Evolutionary conservation across 2,113 vertebrate genomes (phyloP).

Genomic region (Callospermophilus lateralis): DNA sequence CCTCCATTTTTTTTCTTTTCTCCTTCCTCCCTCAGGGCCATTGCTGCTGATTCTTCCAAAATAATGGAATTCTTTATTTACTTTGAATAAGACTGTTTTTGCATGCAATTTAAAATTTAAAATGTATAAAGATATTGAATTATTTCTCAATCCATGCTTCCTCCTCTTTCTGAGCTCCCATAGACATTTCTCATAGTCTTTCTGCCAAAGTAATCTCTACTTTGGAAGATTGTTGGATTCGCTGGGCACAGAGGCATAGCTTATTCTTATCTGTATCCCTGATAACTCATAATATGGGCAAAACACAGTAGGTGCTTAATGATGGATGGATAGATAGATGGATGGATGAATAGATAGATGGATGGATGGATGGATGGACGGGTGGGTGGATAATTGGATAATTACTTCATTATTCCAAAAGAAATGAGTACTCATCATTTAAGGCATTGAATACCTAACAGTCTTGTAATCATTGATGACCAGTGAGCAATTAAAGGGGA

Average conservation of each 20-base stretch:
- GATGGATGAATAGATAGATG: neutral
- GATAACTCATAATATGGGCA: neutral
- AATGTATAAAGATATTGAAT: neutral
- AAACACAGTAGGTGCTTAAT: neutral
- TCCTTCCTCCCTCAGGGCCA: neutral
- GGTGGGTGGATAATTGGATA: neutral
- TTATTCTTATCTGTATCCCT: neutral
- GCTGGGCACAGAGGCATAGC: neutral
- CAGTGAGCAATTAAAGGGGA: slow-evolving; percentile 60
- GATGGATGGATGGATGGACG: neutral
- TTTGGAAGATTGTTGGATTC: neutral
- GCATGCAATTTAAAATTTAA: neutral
- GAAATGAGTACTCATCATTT: slow-evolving; percentile 23
- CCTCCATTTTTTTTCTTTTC: neutral
- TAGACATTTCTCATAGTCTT: neutral
- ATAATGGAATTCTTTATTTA: neutral
- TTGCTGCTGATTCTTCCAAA: neutral
- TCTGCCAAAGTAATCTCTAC: neutral
- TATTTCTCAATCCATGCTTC: neutral
- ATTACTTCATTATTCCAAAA: slow-evolving; percentile 21
- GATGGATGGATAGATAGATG: neutral
- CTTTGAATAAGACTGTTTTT: neutral
- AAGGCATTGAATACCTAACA: neutral
- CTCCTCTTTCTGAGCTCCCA: neutral
- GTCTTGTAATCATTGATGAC: slow-evolving; percentile 61